Base-by-base conservation (phyloP, 2,113 vertebrate species). In the Rhagologus leucostigma region DNA sequence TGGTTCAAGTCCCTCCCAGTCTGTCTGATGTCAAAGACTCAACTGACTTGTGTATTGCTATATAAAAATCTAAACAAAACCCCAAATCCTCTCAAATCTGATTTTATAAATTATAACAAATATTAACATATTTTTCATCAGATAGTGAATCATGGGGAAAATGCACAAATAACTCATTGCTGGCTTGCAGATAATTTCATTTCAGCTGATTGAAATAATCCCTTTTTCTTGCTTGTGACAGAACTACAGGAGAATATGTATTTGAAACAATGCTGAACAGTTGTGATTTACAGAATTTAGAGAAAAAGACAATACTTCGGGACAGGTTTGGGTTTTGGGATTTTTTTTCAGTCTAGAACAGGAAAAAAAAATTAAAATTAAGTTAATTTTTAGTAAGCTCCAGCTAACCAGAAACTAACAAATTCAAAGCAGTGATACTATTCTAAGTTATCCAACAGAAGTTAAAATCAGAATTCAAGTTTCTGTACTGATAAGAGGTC, bases 181-280 rank as follows among this genome's bases (percentile, higher is more conserved):
- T 84, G 50, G 15, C 64, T 63, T 75, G 73, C 37, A 53, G 52
- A 81, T 68, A 67, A 78, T 86, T 95, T 87, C 33, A 89, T 81
- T 92, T 73, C 95, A 80, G 67, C 46, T 90, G 86, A 92, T 52
- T 46, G 90, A 97, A 93, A 39, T 81, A 95, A 89, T 50, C 71
- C 55, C 35, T 63, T 89, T 86, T 67, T 46, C 79, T 65, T 77
- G n/a, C 17, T 41, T 86, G 63, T 86, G 83, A 78, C 68, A 92
- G 46, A 86, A 69, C 27, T 42, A 14, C 3, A 74, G 60, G 37
- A 80, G 63, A 69, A 69, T 55, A 59, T 46, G 75, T 70, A 56
- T 79, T 84, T 77, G 53, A 62, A 80, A 84, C 20, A 55, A 52
- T 13, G 17, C 56, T 73, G 14, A 15, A 62, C 8, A 55, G 77